Percentiles rank a stretch among this genome's conserved stretches.
These are phyloP conservation scores for Ciona savignyi DNA, from an alignment of 23 tunicate species.

Conservation along the genomic window DNA sequence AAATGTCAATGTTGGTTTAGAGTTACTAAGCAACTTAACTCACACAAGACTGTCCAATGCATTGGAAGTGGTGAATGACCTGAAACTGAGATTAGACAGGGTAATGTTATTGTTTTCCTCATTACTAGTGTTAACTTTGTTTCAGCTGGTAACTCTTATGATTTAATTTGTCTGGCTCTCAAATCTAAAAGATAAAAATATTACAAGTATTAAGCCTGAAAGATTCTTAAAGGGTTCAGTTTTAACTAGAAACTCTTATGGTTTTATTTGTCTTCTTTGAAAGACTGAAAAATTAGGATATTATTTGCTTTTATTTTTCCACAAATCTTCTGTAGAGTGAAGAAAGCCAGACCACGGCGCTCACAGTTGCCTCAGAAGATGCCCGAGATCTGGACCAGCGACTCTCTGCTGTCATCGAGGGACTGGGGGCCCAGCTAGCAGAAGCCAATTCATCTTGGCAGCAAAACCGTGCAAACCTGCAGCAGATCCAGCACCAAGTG, in stretches of 20 bases:
- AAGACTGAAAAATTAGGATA: too few relatives aligned
- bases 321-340: background rate
- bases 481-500: background rate
- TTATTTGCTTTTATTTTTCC: too few relatives aligned
- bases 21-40: background rate
- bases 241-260: too few relatives aligned
- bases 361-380: background rate
- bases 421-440: background rate
- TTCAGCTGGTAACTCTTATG: background rate
- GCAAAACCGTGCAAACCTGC: background rate
- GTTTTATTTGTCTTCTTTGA: too few relatives aligned
- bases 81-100: background rate
- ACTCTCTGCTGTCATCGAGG: background rate
- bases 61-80: background rate
- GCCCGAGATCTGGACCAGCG: background rate
- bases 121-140: background rate
- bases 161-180: background rate
- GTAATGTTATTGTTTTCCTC: background rate
- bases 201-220: too few relatives aligned
- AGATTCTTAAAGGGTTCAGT: too few relatives aligned
- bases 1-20: background rate
- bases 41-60: background rate
- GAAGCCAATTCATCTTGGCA: background rate
- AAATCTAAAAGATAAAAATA: background rate
- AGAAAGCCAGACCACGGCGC: background rate